These are phyloP conservation scores for Ophiothrix spiculata DNA, from an alignment of 35 echinoderm and acorn worm genomes.

Conservation along the genomic window DNA sequence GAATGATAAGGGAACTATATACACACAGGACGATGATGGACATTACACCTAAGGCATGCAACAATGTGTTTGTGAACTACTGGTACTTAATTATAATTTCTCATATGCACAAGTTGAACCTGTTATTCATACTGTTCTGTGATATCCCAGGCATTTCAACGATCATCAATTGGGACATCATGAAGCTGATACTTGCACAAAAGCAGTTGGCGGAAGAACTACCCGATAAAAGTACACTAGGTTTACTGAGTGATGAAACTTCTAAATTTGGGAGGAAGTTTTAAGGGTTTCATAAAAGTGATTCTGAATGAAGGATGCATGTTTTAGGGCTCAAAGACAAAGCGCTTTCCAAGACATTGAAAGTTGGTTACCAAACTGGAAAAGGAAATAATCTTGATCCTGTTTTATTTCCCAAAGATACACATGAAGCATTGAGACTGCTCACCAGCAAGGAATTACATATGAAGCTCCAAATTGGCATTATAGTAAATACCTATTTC, in stretches of 20 bases:
- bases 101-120: not conserved
- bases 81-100: not conserved
- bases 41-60: too few relatives aligned
- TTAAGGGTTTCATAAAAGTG: not conserved
- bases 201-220: not conserved
- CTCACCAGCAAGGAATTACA: too few relatives aligned
- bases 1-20: not conserved
- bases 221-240: not conserved
- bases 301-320: not conserved
- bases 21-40: not conserved
- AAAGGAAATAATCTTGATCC: too few relatives aligned
- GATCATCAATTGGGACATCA: not conserved
- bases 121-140: not conserved
- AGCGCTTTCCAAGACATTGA: not conserved
- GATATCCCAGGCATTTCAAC: not conserved
- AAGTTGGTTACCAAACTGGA: too few relatives aligned
- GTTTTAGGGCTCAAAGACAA: not conserved
- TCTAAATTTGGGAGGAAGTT: not conserved
- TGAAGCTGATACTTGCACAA: not conserved
- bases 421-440: too few relatives aligned
- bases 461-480: too few relatives aligned
- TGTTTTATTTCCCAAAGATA: too few relatives aligned
- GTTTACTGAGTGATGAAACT: not conserved
- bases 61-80: too few relatives aligned
- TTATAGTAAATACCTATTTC: too few relatives aligned